Percentiles rank a stretch among this genome's conserved stretches.
phyloP scores from a whole-genome alignment of 2,113 vertebrate genomes.

The Calypte anna region DNA sequence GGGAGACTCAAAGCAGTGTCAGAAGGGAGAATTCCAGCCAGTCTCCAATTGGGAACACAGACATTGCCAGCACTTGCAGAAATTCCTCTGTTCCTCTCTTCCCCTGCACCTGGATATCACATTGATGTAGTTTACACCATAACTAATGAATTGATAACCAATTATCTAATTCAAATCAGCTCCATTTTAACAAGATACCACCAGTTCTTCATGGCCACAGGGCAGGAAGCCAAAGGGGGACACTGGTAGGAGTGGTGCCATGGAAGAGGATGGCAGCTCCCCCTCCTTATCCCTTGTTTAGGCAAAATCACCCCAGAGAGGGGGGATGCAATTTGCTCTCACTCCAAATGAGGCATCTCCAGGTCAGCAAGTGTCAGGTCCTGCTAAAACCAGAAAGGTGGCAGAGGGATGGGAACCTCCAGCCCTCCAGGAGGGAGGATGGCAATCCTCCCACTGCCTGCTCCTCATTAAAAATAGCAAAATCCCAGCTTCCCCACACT shows the following conservation, averaged over 20 bases:
- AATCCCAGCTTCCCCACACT: neutral
- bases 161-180: neutral
- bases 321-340: neutral
- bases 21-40: neutral
- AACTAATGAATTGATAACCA: neutral
- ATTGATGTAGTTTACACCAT: neutral
- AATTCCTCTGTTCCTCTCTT: neutral
- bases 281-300: neutral
- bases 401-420: neutral
- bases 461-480: neutral
- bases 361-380: neutral
- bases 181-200: neutral
- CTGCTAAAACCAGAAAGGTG: neutral
- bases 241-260: neutral
- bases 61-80: neutral
- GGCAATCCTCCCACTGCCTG: fast-evolving
- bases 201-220: neutral
- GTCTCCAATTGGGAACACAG: neutral
- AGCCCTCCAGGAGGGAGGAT: fast-evolving
- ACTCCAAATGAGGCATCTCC: neutral
- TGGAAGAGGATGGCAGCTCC: neutral
- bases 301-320: neutral
- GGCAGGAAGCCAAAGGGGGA: neutral
- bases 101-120: fast-evolving
- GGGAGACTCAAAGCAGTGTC: fast-evolving